Base-by-base conservation (phyloP, 2,888 invertebrate species). In the Gymnocheta viridis region DNA sequence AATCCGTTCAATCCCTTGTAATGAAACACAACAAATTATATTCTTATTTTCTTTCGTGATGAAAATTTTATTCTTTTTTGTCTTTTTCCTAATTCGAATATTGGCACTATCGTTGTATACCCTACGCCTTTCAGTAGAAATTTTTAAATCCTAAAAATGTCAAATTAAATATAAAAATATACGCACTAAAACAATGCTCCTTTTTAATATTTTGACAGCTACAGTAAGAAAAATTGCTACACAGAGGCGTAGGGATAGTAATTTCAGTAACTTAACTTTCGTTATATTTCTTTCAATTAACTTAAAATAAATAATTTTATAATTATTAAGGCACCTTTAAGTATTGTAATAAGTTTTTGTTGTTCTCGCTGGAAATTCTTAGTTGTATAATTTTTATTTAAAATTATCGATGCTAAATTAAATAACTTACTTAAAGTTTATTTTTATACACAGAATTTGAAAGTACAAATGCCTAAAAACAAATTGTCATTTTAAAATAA, bases 401-500 rank as follows among this genome's bases (percentile, higher is more conserved):
- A 44, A 66, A 29, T 47, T 41, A n/a, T 76, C 29, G 14, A 58
- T 10, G 3, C 51, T 72, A 58, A 51, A 35, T 77, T 44, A 17
- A 84, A 84, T 84, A 81, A 78, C 77, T 84, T 84, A 81, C 73
- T 81, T 73, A 81, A 62, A 22, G 64, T 56, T 14, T 76, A 77
- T 27, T 19, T 84, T 81, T 81, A 27, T 80, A 80, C 76, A 82
- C 17, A 70, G 35, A 70, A 56, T 51, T 74, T 72, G 51, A 74
- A 78, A 78, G 58, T 67, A 73, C 47, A 77, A 76, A 82, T n/a
- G 47, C 62, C 69, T 54, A 44, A 27, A n/a, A 44, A 4, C 29
- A 7, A 54, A 32, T 17, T 56, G 10, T 7, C 7, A 9, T 2
- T n/a, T 54, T 14, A 60, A 49, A 32, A 60, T 66, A 66, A 58